Evolutionary conservation across 2,888 invertebrate species (phyloP).

Genomic region (Idaea aversata): DNA sequence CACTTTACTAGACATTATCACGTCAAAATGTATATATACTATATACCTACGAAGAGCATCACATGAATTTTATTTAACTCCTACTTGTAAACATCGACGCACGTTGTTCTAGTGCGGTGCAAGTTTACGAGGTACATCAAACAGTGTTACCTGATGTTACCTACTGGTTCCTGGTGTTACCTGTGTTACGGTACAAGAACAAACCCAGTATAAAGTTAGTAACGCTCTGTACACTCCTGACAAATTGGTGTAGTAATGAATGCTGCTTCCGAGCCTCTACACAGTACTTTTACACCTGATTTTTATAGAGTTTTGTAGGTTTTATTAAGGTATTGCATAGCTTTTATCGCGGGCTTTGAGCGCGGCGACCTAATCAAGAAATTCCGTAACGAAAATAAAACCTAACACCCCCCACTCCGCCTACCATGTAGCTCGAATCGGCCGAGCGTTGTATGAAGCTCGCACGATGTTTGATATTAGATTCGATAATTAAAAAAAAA

Average conservation of each 20-base stretch:
- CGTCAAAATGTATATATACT: too few relatives aligned
- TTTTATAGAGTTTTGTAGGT: background rate
- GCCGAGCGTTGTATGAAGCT: too few relatives aligned
- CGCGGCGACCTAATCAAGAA: too few relatives aligned
- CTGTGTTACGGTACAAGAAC: constrained; percentile 21
- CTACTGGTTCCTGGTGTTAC: background rate
- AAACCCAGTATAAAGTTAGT: constrained; percentile 34
- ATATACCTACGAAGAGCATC: background rate
- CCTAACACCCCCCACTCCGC: too few relatives aligned
- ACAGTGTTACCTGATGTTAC: constrained; percentile 21
- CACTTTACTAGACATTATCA: too few relatives aligned
- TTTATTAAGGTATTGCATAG: background rate
- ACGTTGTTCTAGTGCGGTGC: constrained; percentile 1
- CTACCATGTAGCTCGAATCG: too few relatives aligned
- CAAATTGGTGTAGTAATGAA: constrained; percentile 60
- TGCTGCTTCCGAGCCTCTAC: constrained; percentile 15
- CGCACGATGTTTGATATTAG: too few relatives aligned
- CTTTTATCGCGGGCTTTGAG: too few relatives aligned
- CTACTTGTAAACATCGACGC: background rate
- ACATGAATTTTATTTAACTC: background rate
- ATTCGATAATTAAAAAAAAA: too few relatives aligned
- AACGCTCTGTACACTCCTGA: constrained; percentile 44
- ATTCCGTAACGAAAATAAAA: too few relatives aligned
- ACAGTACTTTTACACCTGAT: background rate
- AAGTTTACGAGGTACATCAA: constrained; percentile 21